Percentiles rank a stretch among this genome's conserved stretches.
Evolutionary conservation across 2,113 vertebrate species (phyloP).

Genomic region (Shinisaurus crocodilurus): DNA sequence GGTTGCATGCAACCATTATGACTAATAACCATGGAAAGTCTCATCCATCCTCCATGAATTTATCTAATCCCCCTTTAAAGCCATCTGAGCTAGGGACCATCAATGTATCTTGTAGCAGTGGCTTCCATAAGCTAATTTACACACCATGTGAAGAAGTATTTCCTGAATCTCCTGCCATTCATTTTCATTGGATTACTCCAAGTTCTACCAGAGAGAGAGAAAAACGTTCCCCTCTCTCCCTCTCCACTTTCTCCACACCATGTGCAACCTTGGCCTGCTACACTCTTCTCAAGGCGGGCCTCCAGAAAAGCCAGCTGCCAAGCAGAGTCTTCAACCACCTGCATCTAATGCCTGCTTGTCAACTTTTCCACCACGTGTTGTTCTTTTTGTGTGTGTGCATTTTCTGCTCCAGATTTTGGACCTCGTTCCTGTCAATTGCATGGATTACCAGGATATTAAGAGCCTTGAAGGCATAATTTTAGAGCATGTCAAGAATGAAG

Average conservation of each 20-base stretch:
- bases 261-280: background rate
- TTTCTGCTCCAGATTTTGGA: slow-evolving; percentile 62
- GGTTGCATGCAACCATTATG: background rate
- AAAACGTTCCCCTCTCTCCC: too few relatives aligned
- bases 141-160: background rate
- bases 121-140: too few relatives aligned
- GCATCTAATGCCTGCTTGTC: background rate
- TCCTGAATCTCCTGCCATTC: background rate
- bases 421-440: slow-evolving; percentile 60
- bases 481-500: slow-evolving; percentile 56
- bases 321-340: background rate
- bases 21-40: too few relatives aligned
- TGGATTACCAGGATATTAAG: slow-evolving; percentile 33
- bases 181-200: background rate
- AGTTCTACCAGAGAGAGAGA: background rate
- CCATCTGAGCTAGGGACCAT: too few relatives aligned
- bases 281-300: too few relatives aligned
- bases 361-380: background rate
- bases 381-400: background rate
- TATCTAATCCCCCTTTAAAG: background rate
- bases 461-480: slow-evolving; percentile 55
- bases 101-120: background rate
- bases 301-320: background rate
- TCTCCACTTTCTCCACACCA: background rate
- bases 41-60: background rate